Conservation (phyloP, 1,140 invertebrate species). For the Agrypnia vestita region DNA sequence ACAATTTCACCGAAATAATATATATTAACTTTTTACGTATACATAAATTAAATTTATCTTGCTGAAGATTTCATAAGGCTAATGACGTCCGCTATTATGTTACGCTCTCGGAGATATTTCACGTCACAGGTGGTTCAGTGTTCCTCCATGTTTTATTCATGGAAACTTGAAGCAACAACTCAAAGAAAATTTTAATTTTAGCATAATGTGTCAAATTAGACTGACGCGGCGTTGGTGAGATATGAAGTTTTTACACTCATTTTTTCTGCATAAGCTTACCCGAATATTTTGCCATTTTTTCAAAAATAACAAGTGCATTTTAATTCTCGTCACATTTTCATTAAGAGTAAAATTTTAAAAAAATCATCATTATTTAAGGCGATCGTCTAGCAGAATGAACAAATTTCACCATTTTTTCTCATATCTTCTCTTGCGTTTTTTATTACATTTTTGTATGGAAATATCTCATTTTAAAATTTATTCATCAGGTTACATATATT, state of each 20-base stretch:
- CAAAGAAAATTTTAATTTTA: conserved; percentile 16
- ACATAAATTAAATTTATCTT: conserved; percentile 34
- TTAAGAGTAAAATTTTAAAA: no score
- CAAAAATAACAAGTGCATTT: no score
- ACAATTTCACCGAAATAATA: conserved; percentile 1
- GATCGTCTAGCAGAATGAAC: no score
- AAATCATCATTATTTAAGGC: no score
- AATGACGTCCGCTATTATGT: conserved; percentile 33
- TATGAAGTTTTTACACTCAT: neutral
- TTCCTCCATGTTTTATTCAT: conserved; percentile 21
- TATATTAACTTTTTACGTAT: conserved; percentile 4
- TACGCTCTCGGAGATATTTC: neutral
- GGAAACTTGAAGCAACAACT: neutral
- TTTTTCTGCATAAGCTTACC: no score
- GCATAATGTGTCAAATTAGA: neutral
- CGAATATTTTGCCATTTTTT: no score
- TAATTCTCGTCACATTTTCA: no score
- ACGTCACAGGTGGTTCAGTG: conserved; percentile 21
- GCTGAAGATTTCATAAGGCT: conserved; percentile 37
- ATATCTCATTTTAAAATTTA: no score
- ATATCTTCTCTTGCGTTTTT: no score
- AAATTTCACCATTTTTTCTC: no score
- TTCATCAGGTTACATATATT: no score
- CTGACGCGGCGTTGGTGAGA: neutral
- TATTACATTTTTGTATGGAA: no score